Conservation (phyloP, 2,888 invertebrate genomes). For the Teinopalpus imperialis region DNA sequence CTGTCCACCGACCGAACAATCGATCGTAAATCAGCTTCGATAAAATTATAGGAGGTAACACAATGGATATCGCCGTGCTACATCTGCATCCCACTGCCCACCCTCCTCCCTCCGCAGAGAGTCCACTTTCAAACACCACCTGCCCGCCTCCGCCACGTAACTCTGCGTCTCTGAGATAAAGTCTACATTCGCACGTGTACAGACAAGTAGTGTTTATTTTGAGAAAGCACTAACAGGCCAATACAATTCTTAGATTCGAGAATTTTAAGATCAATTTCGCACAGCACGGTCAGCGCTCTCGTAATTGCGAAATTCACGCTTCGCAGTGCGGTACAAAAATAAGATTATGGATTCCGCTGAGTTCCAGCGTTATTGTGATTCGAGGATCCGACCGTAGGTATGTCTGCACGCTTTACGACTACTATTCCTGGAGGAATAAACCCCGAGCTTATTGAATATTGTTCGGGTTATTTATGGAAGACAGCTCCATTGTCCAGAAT, state of each 20-base stretch:
- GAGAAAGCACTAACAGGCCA: constrained; percentile 53
- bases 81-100: constrained; percentile 67
- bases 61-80: constrained; percentile 68
- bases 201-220: constrained; percentile 80
- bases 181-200: constrained; percentile 76
- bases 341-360: constrained; percentile 82
- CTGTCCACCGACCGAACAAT: constrained; percentile 79
- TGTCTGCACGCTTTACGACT: constrained; percentile 77
- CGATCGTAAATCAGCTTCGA: constrained; percentile 82
- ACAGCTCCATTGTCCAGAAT: constrained; percentile 67
- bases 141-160: constrained; percentile 47
- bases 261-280: constrained; percentile 55
- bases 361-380: constrained; percentile 80
- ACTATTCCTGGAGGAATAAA: constrained; percentile 80
- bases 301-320: constrained; percentile 82
- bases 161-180: constrained; percentile 76
- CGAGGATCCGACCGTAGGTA: constrained; percentile 81
- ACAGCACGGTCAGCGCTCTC: constrained; percentile 44
- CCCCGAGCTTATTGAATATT: constrained; percentile 75
- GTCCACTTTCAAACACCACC: constrained; percentile 68
- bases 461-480: constrained; percentile 76
- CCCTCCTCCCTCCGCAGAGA: constrained; percentile 65
- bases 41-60: constrained; percentile 82
- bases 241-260: constrained; percentile 49
- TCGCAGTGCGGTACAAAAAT: constrained; percentile 81